Evolutionary conservation across 2,888 invertebrate genomes (phyloP).

Genomic region (Lasioglossum oenotherae): DNA sequence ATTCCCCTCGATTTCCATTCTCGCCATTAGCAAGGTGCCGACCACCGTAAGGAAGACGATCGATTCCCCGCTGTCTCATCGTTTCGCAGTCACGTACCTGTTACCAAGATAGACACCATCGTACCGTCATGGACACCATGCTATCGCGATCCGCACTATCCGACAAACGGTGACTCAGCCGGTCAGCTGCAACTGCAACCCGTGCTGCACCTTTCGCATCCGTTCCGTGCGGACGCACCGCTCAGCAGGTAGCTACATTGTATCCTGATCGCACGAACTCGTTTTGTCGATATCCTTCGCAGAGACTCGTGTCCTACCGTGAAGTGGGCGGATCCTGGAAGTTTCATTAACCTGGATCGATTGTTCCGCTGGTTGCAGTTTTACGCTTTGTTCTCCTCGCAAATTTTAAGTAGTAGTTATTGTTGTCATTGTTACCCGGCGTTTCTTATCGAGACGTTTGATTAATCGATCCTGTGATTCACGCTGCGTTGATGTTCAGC

Average conservation of each 20-base stretch:
- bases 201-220: constrained; percentile 11
- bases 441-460: neutral
- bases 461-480: neutral
- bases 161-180: constrained; percentile 32
- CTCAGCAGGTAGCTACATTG: constrained; percentile 6
- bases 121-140: constrained; percentile 1
- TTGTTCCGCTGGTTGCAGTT: neutral
- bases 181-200: constrained; percentile 31
- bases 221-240: neutral
- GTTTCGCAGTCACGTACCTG: constrained; percentile 25
- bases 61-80: neutral
- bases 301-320: neutral
- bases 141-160: neutral
- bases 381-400: neutral
- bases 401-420: neutral
- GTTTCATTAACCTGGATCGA: neutral
- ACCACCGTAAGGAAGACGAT: neutral
- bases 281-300: neutral
- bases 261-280: constrained; percentile 1
- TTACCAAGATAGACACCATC: neutral
- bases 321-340: neutral
- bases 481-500: neutral
- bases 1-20: constrained; percentile 17
- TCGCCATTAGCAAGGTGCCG: constrained; percentile 11
- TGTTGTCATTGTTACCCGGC: neutral